These are phyloP conservation scores for Cyrtodaria siliqua DNA, from an alignment of 2,888 invertebrate genomes.

Conservation along the genomic window DNA sequence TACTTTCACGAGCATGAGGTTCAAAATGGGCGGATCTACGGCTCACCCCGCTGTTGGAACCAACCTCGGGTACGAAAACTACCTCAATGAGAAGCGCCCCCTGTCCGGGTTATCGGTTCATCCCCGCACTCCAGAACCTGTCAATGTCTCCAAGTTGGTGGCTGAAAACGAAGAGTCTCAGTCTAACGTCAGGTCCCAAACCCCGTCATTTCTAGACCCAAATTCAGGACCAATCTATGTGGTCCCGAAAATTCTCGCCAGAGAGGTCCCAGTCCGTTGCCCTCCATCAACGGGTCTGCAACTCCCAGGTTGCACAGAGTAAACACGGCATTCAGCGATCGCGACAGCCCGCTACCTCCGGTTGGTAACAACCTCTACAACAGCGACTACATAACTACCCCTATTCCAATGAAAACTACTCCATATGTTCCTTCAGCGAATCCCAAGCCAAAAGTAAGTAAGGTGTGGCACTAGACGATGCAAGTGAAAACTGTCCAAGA, in stretches of 20 bases:
- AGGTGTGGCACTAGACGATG: too few species aligned
- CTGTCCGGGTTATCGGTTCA: slow-evolving; percentile 23
- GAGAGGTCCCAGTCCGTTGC: background rate
- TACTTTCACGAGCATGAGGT: slow-evolving; percentile 51
- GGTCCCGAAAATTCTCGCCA: background rate
- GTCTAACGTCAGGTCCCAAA: too few species aligned
- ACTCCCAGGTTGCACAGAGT: background rate
- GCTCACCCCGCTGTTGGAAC: slow-evolving; percentile 13
- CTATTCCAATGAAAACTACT: background rate
- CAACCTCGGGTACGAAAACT: background rate
- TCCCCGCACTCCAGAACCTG: background rate
- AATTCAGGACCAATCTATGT: background rate
- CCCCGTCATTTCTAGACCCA: background rate
- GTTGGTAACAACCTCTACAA: slow-evolving; percentile 30
- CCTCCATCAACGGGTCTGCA: background rate
- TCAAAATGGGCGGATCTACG: slow-evolving; percentile 2
- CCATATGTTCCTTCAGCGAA: too few species aligned
- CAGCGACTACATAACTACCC: slow-evolving; percentile 23
- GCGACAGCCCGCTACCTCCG: slow-evolving; percentile 43
- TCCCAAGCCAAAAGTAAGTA: too few species aligned
- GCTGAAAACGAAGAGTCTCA: background rate
- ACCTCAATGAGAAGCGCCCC: slow-evolving; percentile 22
- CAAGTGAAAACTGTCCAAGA: too few species aligned
- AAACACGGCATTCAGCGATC: slow-evolving; percentile 6
- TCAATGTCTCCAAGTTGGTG: background rate